A percentile compares a stretch with the other conserved stretches of the same genome.
These are phyloP conservation scores for Drosophila nigritarsus DNA, from an alignment of 2,888 invertebrate genomes.

Conservation along the genomic window DNA sequence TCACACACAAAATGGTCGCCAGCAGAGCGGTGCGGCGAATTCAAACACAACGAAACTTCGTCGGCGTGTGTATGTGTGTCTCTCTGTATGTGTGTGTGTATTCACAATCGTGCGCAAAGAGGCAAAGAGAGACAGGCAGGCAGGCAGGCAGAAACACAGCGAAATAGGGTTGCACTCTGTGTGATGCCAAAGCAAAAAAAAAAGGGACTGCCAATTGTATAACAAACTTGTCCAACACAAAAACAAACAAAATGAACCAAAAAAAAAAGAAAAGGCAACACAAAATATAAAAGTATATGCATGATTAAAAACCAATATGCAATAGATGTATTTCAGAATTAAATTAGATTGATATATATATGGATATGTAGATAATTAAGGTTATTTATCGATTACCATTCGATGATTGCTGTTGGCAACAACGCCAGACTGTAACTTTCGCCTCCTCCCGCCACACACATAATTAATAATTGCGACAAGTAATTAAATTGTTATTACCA, in stretches of 20 bases:
- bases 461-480: constrained; percentile 30
- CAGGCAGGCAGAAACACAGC: constrained; percentile 57
- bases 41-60: constrained; percentile 59
- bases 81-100: constrained; percentile 34
- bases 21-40: constrained; percentile 56
- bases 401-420: constrained; percentile 72
- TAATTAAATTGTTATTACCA: constrained; percentile 37
- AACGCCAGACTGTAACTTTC: constrained; percentile 41
- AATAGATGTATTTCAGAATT: constrained; percentile 42
- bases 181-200: constrained; percentile 47
- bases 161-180: constrained; percentile 65
- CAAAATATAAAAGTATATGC: constrained; percentile 22
- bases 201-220: constrained; percentile 62
- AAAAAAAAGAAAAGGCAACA: constrained; percentile 53
- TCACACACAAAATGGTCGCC: constrained; percentile 60
- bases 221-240: constrained; percentile 54
- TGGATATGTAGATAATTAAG: constrained; percentile 17
- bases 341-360: constrained; percentile 41
- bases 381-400: constrained; percentile 68
- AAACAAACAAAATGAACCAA: constrained; percentile 48
- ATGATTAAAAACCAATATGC: constrained; percentile 49
- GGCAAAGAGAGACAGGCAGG: constrained; percentile 9
- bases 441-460: constrained; percentile 10
- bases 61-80: constrained; percentile 16
- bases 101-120: constrained; percentile 57